Base-by-base conservation (phyloP, 2,113 vertebrate genomes). In the Xenopus laevis region DNA sequence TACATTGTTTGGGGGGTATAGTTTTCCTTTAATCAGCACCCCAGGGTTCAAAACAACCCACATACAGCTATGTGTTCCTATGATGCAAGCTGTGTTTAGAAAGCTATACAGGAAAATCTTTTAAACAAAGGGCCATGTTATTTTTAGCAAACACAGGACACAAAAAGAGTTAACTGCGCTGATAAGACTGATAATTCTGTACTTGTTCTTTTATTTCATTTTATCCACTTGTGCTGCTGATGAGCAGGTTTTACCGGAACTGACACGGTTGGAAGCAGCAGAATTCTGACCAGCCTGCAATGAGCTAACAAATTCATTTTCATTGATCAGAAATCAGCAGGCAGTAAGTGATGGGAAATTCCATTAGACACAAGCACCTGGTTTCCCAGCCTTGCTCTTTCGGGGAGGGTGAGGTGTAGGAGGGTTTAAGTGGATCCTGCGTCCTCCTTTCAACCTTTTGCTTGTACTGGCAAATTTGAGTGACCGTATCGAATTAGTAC, bases 261-360 rank as follows among this genome's bases (percentile, higher is more conserved):
- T 91, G 90, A 91, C 89, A 92, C 89, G 88, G 89, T 87, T 89
- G 88, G 87, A 89, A 86, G 87, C 88, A 86, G 88, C 79, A 90
- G 88, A 88, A 86, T 79, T 88, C 86, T 81, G 77, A 80, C 86
- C 82, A 86, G 89, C 87, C 89, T 90, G 89, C 87, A 85, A 91
- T 87, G 91, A 93, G 91, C 89, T 91, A 88, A 87, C 89, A 92
- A 93, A 92, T 91, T 91, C 89, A 93, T 92, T 93, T 92, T 88
- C 91, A 93, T 93, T 92, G 91, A 93, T 92, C 91, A 93, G 91
- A 91, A 93, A 92, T 91, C 89, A 91, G 89, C 87, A 90, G 87
- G 89, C 89, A 90, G 90, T 89, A 91, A 89, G 87, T 91, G 89
- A 93, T 93, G 90, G 91, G 91, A 93, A 93, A 90, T 89, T 89